Base-by-base conservation (phyloP, 1,140 invertebrate species). In the Plectrocnemia conspersa region DNA sequence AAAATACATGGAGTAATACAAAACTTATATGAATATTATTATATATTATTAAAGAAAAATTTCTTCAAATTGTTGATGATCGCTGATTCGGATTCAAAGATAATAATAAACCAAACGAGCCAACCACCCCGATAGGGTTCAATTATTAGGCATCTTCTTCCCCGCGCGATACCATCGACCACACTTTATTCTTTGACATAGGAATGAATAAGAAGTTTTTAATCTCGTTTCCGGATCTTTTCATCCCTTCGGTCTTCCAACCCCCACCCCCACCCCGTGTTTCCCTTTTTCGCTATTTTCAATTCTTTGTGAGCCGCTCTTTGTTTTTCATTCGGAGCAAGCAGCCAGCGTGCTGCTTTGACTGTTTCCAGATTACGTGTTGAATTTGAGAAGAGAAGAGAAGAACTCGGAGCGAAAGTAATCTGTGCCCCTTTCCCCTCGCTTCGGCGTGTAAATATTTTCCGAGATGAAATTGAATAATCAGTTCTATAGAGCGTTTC, bases 361-460 rank as follows among this genome's bases (percentile, higher is more conserved):
- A 61, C 59, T 61, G 55, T 41, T 57, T 52, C 36, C 54, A 40
- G 49, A 56, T 54, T 61, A 61, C 59, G 59, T 61, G 59, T 61
- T 61, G 59, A 61, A 61, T 61, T 61, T 61, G 59, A 49, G 54
- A 61, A n/a, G n/a, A n/a, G n/a, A n/a, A n/a, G n/a, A n/a, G n/a
- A n/a, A n/a, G n/a, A 61, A 56, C 59, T 61, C 50, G 38, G 52
- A 60, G 59, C 54, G 59, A 60, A 52, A 61, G 59, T 61, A 56
- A 61, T 61, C 59, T 61, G 59, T 45, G 50, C 58, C 53, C 40
- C 27, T 29, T 29, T 7, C 27, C 27, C 22, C 25, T 52, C 50
- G 36, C 11, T 25, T 49, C 49, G 50, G 36, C 54, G 54, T 56
- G 59, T 57, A 61, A 61, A 61, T 61, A 61, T 61, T 61, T 61